phyloP scores from a whole-genome alignment of 2,113 vertebrate species.

The Leucosticte australis region DNA sequence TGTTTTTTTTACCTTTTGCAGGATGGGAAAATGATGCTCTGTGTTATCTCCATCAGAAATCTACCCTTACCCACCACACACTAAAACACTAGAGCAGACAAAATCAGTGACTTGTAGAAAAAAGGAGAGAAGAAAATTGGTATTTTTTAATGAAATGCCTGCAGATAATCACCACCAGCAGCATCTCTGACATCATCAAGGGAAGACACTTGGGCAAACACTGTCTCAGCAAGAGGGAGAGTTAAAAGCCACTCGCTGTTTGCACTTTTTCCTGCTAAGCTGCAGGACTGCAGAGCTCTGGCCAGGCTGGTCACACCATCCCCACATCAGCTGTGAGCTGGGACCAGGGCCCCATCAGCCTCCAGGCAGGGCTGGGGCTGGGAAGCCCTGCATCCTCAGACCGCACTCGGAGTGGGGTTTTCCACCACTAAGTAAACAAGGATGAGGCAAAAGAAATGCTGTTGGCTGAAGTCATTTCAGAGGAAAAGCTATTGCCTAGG shows the following conservation, averaged over 20 bases:
- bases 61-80: background rate
- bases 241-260: accelerated
- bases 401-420: accelerated
- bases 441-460: background rate
- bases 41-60: background rate
- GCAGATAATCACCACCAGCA: background rate
- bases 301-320: background rate
- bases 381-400: background rate
- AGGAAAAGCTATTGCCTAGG: background rate
- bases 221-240: background rate
- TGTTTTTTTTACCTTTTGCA: background rate
- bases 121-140: background rate
- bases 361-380: background rate
- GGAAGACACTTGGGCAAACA: background rate
- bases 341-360: background rate
- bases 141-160: background rate
- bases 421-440: background rate
- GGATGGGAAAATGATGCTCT: background rate
- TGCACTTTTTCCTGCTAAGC: background rate
- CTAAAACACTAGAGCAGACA: background rate
- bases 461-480: accelerated
- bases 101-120: background rate
- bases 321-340: accelerated
- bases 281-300: background rate
- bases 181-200: background rate